Evolutionary conservation across 2,113 vertebrate genomes (phyloP), one percentile per base, ranked within the genome.

Genomic region (Lasiurus borealis): DNA sequence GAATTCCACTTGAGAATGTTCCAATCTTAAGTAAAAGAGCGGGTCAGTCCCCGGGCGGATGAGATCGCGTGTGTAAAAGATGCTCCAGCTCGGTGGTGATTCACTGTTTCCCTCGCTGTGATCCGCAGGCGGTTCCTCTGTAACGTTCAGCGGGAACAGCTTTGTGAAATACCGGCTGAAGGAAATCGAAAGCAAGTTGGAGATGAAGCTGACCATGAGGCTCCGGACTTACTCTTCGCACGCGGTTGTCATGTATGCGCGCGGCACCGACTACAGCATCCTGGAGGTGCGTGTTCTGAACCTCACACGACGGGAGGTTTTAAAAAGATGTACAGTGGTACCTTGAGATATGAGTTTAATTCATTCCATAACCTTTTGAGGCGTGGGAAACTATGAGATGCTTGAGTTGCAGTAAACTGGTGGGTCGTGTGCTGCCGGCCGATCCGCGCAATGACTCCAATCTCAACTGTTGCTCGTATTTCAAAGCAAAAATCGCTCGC

Each of bases 261-360:
- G 99, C 94, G 99, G 99, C 77, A 99, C 99, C 0, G 99, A 99
- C 98, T 99, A 99, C 96, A 99, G 99, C 97, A 99, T 99, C 97
- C 98, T 99, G 10, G 99, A 99, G 99, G 99, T 99, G 2, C 0
- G 6, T 6, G 7, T 66, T 66, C n/a, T 31, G 8, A 5, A 5
- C 29, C 40, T 72, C 18, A 9, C 18, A 0, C 9, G 10, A 1
- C 31, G 34, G 36, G 13, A 82, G 18, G 25, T 31, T 85, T 78
- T 11, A 34, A 68, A 91, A 72, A 48, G 40, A 40, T 40, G 40
- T 40, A 40, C 40, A 40, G 40, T 40, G 40, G 40, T 40, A 40
- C 40, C 40, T 40, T 5, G 40, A 40, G 40, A 40, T 40, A 40
- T 5, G 40, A 40, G 40, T 40, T 40, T 40, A 40, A 40, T 40